A percentile compares a stretch with the other conserved stretches of the same genome.
Conservation (phyloP, 2,113 vertebrate genomes). For the Lophius piscatorius region DNA sequence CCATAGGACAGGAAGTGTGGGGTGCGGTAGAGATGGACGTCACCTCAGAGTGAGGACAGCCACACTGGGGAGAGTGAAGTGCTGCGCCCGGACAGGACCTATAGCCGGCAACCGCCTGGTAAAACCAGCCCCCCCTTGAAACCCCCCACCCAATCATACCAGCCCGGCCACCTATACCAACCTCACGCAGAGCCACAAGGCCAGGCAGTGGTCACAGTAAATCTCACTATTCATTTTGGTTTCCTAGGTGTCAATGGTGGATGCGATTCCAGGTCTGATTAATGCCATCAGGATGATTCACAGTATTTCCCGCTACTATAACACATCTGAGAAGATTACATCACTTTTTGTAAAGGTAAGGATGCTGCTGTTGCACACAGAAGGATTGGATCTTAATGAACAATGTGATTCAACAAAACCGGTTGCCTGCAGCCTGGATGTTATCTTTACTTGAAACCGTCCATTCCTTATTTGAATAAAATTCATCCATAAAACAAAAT, state of each 20-base stretch:
- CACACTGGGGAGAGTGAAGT: too few species aligned
- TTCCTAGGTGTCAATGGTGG: conserved; percentile 88
- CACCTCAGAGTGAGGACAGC: too few species aligned
- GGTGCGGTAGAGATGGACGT: too few species aligned
- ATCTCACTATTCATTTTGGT: neutral
- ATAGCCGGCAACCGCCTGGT: too few species aligned
- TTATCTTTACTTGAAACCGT: neutral
- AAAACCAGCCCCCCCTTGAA: too few species aligned
- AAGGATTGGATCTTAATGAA: neutral
- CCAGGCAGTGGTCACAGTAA: too few species aligned
- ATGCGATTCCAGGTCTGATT: conserved; percentile 90
- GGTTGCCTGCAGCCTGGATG: neutral
- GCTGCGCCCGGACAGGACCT: too few species aligned
- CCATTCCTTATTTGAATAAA: neutral
- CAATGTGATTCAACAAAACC: conserved; percentile 1
- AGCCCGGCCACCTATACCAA: too few species aligned
- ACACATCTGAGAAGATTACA: conserved; percentile 94
- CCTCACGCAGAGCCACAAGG: too few species aligned
- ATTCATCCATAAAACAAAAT: too few species aligned
- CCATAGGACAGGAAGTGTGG: too few species aligned
- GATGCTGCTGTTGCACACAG: neutral
- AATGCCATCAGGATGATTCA: conserved; percentile 94
- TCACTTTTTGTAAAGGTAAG: conserved; percentile 93
- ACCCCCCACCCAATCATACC: too few species aligned
- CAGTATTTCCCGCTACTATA: conserved; percentile 90